Percentiles rank a stretch among this genome's conserved stretches.
phyloP scores from a whole-genome alignment of 2,113 vertebrate species.

The Paratilapia polleni region DNA sequence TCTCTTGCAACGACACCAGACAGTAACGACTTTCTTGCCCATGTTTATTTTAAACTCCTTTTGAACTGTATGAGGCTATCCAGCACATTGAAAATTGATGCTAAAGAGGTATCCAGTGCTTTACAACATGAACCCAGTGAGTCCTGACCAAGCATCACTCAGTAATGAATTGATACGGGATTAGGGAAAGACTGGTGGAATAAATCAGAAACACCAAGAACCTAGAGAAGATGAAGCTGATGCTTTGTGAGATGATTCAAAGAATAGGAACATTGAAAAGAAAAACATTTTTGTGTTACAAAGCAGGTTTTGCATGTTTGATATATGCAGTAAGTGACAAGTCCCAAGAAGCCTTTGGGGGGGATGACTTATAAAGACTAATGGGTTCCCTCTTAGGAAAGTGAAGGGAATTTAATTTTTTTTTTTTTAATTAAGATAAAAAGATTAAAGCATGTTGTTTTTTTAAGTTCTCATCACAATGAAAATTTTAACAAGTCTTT shows the following conservation, averaged over 20 bases:
- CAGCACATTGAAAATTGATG: not conserved
- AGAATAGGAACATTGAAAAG: too few relatives aligned
- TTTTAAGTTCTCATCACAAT: not conserved
- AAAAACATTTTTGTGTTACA: too few relatives aligned
- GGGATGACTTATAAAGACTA: not conserved
- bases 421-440: not conserved
- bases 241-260: too few relatives aligned
- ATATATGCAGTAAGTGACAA: not conserved
- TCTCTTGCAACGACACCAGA: not conserved
- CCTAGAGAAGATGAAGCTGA: not conserved
- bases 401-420: too few relatives aligned
- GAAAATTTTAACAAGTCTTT: not conserved
- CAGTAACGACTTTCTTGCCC: not conserved
- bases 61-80: not conserved
- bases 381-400: not conserved
- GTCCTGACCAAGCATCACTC: not conserved
- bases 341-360: not conserved
- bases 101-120: not conserved
- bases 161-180: too few relatives aligned
- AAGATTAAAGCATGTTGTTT: not conserved
- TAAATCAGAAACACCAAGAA: not conserved
- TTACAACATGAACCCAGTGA: not conserved
- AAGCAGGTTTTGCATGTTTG: not conserved
- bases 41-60: not conserved
- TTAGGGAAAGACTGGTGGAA: not conserved